Evolutionary conservation across 2,113 vertebrate genomes (phyloP).

Genomic region (Melanocharis versteri): DNA sequence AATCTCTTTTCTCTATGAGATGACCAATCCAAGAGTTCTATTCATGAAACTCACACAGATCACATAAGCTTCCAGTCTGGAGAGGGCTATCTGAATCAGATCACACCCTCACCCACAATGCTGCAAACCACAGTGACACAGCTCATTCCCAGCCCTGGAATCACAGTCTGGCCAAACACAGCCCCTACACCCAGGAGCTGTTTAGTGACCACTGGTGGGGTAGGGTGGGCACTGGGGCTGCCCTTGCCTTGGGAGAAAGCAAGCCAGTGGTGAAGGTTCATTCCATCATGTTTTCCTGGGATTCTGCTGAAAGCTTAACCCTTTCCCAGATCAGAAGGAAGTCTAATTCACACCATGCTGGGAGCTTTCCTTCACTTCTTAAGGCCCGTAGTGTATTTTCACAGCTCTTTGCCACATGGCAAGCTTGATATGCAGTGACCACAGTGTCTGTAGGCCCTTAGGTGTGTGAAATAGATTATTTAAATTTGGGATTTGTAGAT

Average conservation of each 20-base stretch:
- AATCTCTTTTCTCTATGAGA: neutral
- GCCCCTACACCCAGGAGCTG: neutral
- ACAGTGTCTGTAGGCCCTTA: neutral
- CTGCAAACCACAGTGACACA: neutral
- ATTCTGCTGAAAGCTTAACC: neutral
- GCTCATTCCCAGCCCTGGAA: neutral
- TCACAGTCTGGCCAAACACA: fast-evolving
- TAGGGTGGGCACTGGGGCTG: fast-evolving
- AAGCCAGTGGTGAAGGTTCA: neutral
- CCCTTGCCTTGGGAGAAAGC: neutral
- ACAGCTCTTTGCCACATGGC: neutral
- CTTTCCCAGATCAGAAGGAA: neutral
- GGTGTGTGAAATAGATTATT: neutral
- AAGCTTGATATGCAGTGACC: neutral
- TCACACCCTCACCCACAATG: neutral
- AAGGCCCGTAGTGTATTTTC: neutral
- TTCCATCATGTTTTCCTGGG: neutral
- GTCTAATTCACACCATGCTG: neutral
- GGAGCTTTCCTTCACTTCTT: neutral
- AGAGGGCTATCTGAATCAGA: neutral
- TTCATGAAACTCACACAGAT: neutral
- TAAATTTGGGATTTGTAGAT: neutral
- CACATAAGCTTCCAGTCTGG: neutral
- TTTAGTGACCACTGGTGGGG: neutral
- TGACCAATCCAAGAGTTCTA: neutral